A percentile compares a stretch with the other conserved stretches of the same genome.
These are phyloP conservation scores for Lithobates sylvaticus DNA, from an alignment of 2,797 vertebrate genomes.

Conservation along the genomic window DNA sequence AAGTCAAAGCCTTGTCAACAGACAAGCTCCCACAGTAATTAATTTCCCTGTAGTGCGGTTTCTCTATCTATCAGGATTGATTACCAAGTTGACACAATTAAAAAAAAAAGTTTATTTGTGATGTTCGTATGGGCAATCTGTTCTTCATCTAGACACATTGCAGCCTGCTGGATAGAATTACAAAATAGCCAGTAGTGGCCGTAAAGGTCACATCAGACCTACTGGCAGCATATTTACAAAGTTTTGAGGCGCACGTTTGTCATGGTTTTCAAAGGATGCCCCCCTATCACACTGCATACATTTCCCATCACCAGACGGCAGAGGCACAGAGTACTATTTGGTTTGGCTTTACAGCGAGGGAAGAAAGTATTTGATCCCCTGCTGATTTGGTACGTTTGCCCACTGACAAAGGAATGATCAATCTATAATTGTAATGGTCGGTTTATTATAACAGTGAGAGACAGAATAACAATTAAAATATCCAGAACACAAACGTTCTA, in stretches of 20 bases:
- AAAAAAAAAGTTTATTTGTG: slow-evolving; percentile 32
- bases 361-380: too few relatives aligned
- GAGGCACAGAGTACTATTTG: not conserved
- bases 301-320: not conserved
- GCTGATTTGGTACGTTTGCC: too few relatives aligned
- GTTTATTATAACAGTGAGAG: too few relatives aligned
- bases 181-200: slow-evolving; percentile 11
- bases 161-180: slow-evolving; percentile 29
- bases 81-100: slow-evolving; percentile 45
- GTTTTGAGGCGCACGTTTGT: slow-evolving; percentile 24
- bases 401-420: too few relatives aligned
- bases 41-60: slow-evolving; percentile 57
- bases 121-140: slow-evolving; percentile 21
- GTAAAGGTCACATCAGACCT: slow-evolving; percentile 37
- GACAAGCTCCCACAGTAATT: slow-evolving; percentile 43
- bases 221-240: slow-evolving; percentile 14
- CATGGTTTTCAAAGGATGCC: slow-evolving; percentile 6
- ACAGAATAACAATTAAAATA: too few relatives aligned
- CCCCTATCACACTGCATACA: not conserved
- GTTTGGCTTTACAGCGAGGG: too few relatives aligned
- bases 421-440: too few relatives aligned
- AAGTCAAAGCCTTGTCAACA: slow-evolving; percentile 42
- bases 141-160: slow-evolving; percentile 27
- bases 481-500: too few relatives aligned
- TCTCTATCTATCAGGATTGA: slow-evolving; percentile 47